Evolutionary conservation across 1,140 invertebrate genomes (phyloP).

Genomic region (Pseudomyrmex concolor): DNA sequence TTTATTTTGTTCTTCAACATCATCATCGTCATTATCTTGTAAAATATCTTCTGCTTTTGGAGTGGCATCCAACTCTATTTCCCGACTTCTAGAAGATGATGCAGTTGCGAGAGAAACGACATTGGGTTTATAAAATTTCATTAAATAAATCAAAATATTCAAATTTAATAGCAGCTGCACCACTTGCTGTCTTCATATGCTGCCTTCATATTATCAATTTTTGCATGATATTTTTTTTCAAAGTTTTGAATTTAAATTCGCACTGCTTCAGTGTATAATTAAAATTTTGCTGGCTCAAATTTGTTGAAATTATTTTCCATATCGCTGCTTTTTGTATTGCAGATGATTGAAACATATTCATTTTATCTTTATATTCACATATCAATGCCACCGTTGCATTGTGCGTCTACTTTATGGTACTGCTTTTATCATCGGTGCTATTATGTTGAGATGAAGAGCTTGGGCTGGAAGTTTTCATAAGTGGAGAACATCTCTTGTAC

Average conservation of each 20-base stretch:
- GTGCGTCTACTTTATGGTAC: neutral
- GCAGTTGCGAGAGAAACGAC: neutral
- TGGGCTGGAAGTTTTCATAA: neutral
- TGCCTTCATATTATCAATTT: neutral
- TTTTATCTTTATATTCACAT: neutral
- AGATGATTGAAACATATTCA: neutral
- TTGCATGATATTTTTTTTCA: neutral
- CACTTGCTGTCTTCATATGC: constrained; percentile 7
- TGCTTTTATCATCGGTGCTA: neutral
- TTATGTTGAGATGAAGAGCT: neutral
- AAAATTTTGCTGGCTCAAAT: neutral
- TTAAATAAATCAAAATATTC: neutral
- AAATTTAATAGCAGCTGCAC: neutral
- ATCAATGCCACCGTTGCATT: neutral
- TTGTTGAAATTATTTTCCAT: neutral
- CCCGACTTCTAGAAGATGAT: neutral
- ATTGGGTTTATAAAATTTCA: neutral
- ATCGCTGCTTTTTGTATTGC: neutral
- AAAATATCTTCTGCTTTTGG: neutral
- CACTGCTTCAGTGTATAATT: neutral
- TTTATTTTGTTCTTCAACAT: neutral
- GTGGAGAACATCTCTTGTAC: neutral
- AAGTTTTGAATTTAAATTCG: neutral
- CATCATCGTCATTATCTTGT: neutral
- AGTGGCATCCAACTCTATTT: neutral